These are phyloP conservation scores for Tolypeutes matacus DNA, from an alignment of 2,797 vertebrate species.

Conservation along the genomic window DNA sequence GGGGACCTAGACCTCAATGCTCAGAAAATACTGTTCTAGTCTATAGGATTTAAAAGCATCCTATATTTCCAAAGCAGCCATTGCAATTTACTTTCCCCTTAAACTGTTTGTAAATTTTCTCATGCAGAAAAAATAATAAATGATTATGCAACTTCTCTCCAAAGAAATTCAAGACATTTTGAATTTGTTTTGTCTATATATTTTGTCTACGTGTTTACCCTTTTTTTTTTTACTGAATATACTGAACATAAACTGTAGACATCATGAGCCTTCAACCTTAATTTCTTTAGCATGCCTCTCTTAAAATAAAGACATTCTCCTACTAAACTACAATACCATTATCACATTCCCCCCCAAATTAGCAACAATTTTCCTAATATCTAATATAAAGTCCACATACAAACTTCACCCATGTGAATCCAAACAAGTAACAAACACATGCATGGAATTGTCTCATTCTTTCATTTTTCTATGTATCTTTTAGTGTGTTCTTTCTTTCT, in stretches of 20 bases:
- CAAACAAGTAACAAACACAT: background rate
- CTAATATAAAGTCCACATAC: background rate
- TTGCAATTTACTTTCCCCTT: background rate
- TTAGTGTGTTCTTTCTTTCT: background rate
- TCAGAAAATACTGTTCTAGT: background rate
- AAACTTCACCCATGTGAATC: constrained; percentile 9
- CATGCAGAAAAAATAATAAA: constrained; percentile 19
- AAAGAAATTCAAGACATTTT: background rate
- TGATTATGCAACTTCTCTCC: background rate
- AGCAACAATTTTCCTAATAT: background rate
- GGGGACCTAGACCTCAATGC: background rate
- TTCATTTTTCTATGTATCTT: background rate
- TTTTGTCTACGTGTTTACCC: background rate
- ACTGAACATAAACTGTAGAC: background rate
- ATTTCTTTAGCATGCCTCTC: background rate
- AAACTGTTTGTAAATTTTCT: background rate
- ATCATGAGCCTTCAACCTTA: background rate
- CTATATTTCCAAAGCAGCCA: background rate
- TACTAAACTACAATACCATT: background rate
- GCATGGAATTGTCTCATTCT: background rate
- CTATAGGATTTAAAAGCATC: background rate
- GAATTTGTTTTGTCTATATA: constrained; percentile 27
- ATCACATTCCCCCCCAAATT: background rate
- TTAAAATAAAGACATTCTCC: constrained; percentile 32
- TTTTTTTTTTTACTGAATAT: constrained; percentile 5